Conservation (phyloP, 2,113 vertebrate species). For the Calyptommatus sinebrachiatus region DNA sequence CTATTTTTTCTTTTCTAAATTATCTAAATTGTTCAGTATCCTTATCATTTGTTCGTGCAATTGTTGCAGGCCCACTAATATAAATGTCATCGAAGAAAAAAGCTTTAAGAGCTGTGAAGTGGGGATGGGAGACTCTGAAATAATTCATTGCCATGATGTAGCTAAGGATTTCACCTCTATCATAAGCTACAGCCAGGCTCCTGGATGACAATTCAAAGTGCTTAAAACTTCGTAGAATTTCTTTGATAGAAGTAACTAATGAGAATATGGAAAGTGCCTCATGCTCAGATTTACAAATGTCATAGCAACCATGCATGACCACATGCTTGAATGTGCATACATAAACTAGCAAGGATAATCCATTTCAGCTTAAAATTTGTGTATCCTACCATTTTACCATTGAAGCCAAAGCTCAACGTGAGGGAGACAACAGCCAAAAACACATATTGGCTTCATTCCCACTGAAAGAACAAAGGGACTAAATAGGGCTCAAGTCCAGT, state of each 20-base stretch:
- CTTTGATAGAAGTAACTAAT: not conserved
- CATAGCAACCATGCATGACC: not conserved
- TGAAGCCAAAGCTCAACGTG: not conserved
- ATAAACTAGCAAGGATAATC: not conserved
- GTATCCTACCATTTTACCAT: not conserved
- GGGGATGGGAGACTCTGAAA: not conserved
- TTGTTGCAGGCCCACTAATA: not conserved
- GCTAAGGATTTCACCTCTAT: not conserved
- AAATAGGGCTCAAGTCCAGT: no score
- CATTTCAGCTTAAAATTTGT: not conserved
- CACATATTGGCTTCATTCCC: not conserved
- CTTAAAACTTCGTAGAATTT: not conserved
- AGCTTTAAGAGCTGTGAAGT: not conserved
- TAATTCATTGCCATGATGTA: slow-evolving; percentile 3
- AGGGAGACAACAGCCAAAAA: not conserved
- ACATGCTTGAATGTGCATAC: not conserved
- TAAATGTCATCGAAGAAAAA: not conserved
- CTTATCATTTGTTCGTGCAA: no score
- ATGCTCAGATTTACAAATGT: not conserved
- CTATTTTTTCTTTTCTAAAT: no score
- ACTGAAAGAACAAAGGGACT: not conserved
- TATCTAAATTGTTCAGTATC: not conserved
- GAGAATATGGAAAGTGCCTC: not conserved
- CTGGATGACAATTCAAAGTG: slow-evolving; percentile 14
- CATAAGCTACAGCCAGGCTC: not conserved